Conservation (phyloP, 1,140 invertebrate species). For the Trachymyrmex cornetzi region DNA sequence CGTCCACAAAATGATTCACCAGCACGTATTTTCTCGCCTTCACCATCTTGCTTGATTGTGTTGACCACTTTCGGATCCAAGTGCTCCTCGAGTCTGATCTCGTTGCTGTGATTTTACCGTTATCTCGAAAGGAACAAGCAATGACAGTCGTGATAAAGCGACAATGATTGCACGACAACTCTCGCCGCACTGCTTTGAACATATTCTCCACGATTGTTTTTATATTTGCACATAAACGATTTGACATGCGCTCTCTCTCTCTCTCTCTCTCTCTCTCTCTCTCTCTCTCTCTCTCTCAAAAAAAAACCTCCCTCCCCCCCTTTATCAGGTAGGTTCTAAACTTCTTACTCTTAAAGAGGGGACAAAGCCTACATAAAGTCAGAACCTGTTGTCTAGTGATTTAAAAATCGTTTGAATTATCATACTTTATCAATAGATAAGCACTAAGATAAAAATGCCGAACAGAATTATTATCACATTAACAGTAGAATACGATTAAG, state of each 20-base stretch:
- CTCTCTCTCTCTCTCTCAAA: too few relatives aligned
- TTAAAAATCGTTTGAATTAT: not conserved
- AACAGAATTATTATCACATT: too few relatives aligned
- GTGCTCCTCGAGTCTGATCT: not conserved
- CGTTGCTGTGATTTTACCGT: not conserved
- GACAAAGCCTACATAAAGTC: not conserved
- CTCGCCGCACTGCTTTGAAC: not conserved
- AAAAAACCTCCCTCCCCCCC: too few relatives aligned
- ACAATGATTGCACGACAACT: not conserved
- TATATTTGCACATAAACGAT: not conserved
- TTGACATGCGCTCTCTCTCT: not conserved
- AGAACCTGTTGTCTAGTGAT: not conserved
- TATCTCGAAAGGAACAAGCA: not conserved
- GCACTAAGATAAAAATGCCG: too few relatives aligned
- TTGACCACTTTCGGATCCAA: not conserved
- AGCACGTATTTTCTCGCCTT: constrained; percentile 88
- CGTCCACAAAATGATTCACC: constrained; percentile 89
- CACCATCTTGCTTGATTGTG: constrained; percentile 83
- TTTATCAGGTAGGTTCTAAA: not conserved
- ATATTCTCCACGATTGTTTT: not conserved
- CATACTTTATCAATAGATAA: not conserved
- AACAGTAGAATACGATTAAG: too few relatives aligned
- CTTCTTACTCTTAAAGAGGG: not conserved
- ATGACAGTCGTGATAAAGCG: not conserved
- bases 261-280: too few relatives aligned